phyloP scores from a whole-genome alignment of 2,888 invertebrate species.

The Rhingia rostrata region DNA sequence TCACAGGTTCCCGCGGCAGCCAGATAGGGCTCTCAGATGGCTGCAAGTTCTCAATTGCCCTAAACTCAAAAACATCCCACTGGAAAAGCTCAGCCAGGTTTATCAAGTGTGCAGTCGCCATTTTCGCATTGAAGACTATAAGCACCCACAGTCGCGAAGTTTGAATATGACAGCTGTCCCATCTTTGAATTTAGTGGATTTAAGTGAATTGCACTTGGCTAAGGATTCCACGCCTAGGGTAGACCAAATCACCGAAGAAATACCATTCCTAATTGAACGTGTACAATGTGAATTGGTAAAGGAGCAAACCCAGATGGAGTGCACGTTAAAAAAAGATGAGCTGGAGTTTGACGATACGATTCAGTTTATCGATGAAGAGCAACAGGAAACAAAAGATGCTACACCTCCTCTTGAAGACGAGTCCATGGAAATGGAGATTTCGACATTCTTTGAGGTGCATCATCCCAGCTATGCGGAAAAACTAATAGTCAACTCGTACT shows the following conservation, averaged over 20 bases:
- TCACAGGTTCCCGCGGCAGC: conserved; percentile 76
- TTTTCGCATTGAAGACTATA: conserved; percentile 77
- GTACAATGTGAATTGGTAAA: background rate
- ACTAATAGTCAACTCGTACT: conserved; percentile 74
- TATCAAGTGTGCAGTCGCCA: conserved; percentile 77
- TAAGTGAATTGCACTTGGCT: conserved; percentile 67
- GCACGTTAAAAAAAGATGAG: background rate
- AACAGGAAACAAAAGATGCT: background rate
- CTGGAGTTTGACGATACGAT: background rate
- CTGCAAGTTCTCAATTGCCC: conserved; percentile 65
- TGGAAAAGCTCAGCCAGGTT: conserved; percentile 62
- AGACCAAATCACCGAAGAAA: too few relatives aligned
- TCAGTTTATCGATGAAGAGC: background rate
- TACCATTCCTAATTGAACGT: background rate
- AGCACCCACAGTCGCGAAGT: conserved; percentile 75
- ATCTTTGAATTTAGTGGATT: conserved; percentile 75
- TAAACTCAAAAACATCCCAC: conserved; percentile 47
- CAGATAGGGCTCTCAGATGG: conserved; percentile 72
- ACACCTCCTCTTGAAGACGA: background rate
- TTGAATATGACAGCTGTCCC: conserved; percentile 77
- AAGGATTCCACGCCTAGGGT: background rate
- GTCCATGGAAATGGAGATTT: background rate
- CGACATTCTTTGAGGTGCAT: conserved; percentile 19
- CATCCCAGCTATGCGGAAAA: conserved; percentile 38
- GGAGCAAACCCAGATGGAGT: background rate